These are phyloP conservation scores for Puma concolor DNA, from an alignment of 2,113 vertebrate species.

Conservation along the genomic window DNA sequence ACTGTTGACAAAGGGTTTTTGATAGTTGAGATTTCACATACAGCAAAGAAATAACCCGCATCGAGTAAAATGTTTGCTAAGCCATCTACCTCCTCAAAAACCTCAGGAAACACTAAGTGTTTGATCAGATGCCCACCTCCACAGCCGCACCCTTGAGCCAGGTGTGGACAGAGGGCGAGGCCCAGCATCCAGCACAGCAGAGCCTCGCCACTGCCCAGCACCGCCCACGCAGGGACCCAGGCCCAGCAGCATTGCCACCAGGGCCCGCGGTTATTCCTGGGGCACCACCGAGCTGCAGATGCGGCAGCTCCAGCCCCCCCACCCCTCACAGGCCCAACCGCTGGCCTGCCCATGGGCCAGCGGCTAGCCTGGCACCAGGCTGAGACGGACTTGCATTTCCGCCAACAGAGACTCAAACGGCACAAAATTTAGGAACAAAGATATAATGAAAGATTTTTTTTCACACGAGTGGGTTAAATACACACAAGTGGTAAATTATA, in stretches of 20 bases:
- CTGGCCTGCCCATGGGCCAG: not conserved
- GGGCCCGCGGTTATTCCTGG: not conserved
- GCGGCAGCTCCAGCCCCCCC: not conserved
- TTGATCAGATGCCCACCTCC: not conserved
- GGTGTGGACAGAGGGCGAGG: too few relatives aligned
- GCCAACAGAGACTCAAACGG: not conserved
- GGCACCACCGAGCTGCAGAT: rapidly evolving
- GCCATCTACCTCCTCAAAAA: not conserved
- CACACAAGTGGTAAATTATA: conserved; percentile 49
- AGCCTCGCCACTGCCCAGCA: too few relatives aligned
- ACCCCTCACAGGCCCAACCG: not conserved
- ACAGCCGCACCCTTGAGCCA: rapidly evolving
- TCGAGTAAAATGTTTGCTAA: too few relatives aligned
- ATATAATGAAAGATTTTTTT: conserved; percentile 10
- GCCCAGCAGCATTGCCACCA: not conserved
- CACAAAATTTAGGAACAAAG: not conserved
- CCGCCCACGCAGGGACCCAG: rapidly evolving
- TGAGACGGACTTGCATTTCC: not conserved
- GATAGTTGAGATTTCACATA: not conserved
- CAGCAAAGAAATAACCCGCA: rapidly evolving
- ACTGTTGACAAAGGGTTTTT: not conserved
- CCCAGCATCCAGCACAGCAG: not conserved
- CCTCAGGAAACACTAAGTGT: not conserved
- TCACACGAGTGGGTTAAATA: conserved; percentile 29
- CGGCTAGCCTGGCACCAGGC: not conserved